Evolutionary conservation across 2,113 vertebrate species (phyloP).

Genomic region (Chrysochloris asiatica): DNA sequence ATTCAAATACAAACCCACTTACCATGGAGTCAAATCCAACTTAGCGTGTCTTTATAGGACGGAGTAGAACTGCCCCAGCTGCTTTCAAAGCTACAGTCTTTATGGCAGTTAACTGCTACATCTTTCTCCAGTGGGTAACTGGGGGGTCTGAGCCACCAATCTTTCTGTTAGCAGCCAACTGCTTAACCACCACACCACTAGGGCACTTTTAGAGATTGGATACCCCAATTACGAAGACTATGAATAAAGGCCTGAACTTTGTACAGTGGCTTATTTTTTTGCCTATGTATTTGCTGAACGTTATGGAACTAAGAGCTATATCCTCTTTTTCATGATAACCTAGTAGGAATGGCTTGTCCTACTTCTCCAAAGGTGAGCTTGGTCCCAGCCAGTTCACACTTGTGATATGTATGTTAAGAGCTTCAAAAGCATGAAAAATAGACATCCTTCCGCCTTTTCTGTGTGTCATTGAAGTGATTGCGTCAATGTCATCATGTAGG

Average conservation of each 20-base stretch:
- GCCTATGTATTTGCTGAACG: background rate
- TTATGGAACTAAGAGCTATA: background rate
- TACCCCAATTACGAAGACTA: constrained; percentile 34
- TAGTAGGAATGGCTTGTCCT: background rate
- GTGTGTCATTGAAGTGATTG: constrained; percentile 30
- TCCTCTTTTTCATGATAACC: background rate
- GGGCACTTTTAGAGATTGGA: background rate
- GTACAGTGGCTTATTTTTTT: background rate
- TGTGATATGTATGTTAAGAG: constrained; percentile 1
- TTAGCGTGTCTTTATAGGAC: too few species aligned
- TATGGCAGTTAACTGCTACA: too few species aligned
- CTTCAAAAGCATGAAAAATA: constrained; percentile 51
- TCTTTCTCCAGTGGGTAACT: too few species aligned
- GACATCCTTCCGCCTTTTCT: too few species aligned
- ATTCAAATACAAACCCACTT: too few species aligned
- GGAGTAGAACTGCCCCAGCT: too few species aligned
- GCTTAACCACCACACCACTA: too few species aligned
- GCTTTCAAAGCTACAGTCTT: too few species aligned
- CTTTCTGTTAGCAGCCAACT: too few species aligned
- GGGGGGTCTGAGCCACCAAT: too few species aligned
- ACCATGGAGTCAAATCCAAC: too few species aligned
- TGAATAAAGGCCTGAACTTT: background rate
- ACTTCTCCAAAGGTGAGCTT: background rate
- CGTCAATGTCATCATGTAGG: background rate
- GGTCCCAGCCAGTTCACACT: too few species aligned